A percentile compares a stretch with the other conserved stretches of the same genome.
Evolutionary conservation across 2,797 vertebrate species (phyloP).

Genomic region (Kryptolebias ocellatus): DNA sequence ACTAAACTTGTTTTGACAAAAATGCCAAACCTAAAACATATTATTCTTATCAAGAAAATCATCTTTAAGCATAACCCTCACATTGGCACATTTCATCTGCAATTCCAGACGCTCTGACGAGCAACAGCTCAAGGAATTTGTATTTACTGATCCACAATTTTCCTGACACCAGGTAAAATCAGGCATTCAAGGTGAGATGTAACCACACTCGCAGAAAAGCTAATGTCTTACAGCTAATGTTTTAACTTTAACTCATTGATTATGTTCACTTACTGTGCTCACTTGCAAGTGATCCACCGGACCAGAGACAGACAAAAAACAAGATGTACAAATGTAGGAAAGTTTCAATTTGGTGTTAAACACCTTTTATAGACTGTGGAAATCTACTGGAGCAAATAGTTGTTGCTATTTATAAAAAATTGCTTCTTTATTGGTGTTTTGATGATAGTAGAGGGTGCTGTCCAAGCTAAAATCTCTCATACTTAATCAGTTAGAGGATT

Average conservation of each 20-base stretch:
- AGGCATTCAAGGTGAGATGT: neutral
- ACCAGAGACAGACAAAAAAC: neutral
- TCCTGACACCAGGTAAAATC: neutral
- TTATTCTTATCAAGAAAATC: neutral
- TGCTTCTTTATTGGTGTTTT: neutral
- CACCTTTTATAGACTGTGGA: neutral
- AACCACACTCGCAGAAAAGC: neutral
- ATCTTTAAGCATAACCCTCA: neutral
- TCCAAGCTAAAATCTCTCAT: neutral
- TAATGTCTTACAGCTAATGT: neutral
- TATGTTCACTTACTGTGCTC: no score
- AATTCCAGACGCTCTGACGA: neutral
- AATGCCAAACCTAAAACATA: neutral
- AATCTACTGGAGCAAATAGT: neutral
- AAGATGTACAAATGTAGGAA: neutral
- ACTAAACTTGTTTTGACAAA: constrained; percentile 11
- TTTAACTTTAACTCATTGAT: neutral
- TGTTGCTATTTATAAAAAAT: neutral
- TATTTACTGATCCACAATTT: neutral
- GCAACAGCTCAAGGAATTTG: neutral
- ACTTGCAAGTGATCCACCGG: no score
- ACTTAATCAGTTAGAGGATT: neutral
- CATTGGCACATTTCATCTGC: neutral
- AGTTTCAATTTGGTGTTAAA: no score
- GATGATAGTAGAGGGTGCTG: neutral